phyloP scores from a whole-genome alignment of 2,113 vertebrate species.

The Nipponia nippon region DNA sequence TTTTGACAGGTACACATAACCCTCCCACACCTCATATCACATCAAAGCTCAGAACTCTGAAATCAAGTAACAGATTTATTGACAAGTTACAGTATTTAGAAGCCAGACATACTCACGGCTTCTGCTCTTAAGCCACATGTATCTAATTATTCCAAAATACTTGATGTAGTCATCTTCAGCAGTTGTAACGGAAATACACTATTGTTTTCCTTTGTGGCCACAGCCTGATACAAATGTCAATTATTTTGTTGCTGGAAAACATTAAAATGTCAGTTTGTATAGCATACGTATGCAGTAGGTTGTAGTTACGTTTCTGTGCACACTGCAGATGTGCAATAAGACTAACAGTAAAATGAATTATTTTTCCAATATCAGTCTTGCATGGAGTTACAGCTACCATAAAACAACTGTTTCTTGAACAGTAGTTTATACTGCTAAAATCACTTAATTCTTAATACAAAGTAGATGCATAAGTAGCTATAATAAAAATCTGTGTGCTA shows the following conservation, averaged over 20 bases:
- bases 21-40: neutral
- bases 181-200: neutral
- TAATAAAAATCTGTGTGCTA: neutral
- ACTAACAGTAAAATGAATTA: conserved; percentile 16
- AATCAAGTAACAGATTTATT: conserved; percentile 57
- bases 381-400: conserved; percentile 4
- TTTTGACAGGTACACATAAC: neutral
- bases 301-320: neutral
- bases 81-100: conserved; percentile 29
- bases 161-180: neutral
- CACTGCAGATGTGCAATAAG: neutral
- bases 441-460: neutral
- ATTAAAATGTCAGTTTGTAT: neutral
- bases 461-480: neutral
- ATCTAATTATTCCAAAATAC: neutral
- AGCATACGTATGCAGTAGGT: neutral
- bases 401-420: neutral
- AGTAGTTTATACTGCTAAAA: neutral
- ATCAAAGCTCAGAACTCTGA: neutral
- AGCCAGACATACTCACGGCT: neutral
- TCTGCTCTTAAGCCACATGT: neutral
- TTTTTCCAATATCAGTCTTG: conserved; percentile 5
- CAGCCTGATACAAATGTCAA: neutral
- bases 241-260: neutral
- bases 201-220: neutral